Base-by-base conservation (phyloP, 64 coral and sea anemone species). In the Montipora cactus region DNA sequence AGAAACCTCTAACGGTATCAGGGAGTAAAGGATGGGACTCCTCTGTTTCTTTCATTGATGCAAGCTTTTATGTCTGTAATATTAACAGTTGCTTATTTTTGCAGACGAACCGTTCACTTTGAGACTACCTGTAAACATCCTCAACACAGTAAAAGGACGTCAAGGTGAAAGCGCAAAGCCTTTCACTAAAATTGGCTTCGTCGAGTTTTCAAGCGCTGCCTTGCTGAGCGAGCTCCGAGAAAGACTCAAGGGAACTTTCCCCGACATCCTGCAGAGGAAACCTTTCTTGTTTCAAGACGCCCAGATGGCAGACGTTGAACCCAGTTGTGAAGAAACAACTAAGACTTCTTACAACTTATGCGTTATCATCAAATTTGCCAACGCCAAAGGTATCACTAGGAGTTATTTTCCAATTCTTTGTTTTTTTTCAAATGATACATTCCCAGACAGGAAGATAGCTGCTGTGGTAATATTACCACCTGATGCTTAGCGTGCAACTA, bases 171-270 rank as follows among this genome's bases (percentile, higher is more conserved):
- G 59, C 21, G 22, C 18, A 48, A 79, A 71, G 7, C 88, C 70
- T 5, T 79, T 95, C 59, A 95, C 74, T 19, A 95, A 95, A 80
- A 81, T 95, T 69, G 93, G 88, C 61, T 95, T 91, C 81, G 57
- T 95, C 81, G 93, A 95, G 22, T 69, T 90, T 21, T 55, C 81
- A 57, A 84, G 88, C 47, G 75, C 87, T 80, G 76, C 83, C 23
- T 79, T 21, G 0, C 81, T 95, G 21, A 62, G 51, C 47, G 79
- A 90, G 12, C 59, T 80, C 48, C 89, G 93, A 11, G 22, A 69
- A 45, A 87, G 44, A 68, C 71, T 95, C 13, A 76, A 73, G 23
- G 72, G 53, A 83, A 79, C 71, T 9, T 85, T 87, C 57, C 44
- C 46, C 22, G 93, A 61, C 45, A 22, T 59, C 20, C 73, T 91